A percentile compares a stretch with the other conserved stretches of the same genome.
These are phyloP conservation scores for Acheta domesticus DNA, from an alignment of 2,888 invertebrate species.

Conservation along the genomic window DNA sequence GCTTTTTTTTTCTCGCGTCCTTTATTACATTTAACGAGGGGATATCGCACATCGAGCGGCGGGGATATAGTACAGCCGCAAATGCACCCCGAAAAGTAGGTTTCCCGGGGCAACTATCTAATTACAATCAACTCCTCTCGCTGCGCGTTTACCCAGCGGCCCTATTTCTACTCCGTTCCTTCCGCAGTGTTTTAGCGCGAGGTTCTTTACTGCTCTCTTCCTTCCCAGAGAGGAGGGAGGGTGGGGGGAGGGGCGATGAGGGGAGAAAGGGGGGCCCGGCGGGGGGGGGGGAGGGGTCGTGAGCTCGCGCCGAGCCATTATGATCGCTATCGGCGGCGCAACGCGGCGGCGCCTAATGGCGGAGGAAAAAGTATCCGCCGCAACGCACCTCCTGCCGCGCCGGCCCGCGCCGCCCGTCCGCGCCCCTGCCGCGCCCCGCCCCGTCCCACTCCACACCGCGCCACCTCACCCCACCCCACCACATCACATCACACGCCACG, in stretches of 20 bases:
- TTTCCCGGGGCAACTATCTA: neutral
- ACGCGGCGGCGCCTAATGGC: neutral
- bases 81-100: neutral
- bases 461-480: too few species aligned
- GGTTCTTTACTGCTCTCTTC: neutral
- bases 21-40: slow-evolving; percentile 18
- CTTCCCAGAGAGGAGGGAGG: too few species aligned
- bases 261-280: neutral
- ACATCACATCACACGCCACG: too few species aligned
- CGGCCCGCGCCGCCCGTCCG: neutral
- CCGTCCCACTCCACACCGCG: too few species aligned
- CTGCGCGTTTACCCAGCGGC: neutral
- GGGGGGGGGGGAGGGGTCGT: neutral
- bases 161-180: neutral
- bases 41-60: neutral
- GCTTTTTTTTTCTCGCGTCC: neutral
- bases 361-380: slow-evolving; percentile 18
- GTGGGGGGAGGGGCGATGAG: neutral
- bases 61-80: neutral
- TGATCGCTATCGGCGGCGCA: neutral
- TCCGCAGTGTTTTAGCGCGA: neutral
- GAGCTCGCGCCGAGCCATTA: slow-evolving; percentile 18
- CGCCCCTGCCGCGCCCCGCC: neutral
- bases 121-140: slow-evolving; percentile 18
- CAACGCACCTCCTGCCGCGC: neutral